These are phyloP conservation scores for Archips crataeganus DNA, from an alignment of 2,888 invertebrate genomes.

Conservation along the genomic window DNA sequence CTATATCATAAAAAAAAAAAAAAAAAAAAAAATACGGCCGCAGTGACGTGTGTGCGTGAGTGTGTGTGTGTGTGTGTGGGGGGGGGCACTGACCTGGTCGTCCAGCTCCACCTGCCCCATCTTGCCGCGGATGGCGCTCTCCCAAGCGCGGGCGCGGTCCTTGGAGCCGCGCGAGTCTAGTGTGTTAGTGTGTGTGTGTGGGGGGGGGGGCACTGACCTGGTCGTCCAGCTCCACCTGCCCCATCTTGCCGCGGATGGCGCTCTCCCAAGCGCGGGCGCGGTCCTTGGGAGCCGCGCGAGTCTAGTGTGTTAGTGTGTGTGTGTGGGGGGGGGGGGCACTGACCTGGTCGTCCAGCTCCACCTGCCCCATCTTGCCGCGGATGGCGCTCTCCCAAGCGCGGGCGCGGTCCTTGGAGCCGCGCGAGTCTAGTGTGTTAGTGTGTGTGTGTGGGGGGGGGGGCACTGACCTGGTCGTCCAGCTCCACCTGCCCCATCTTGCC, in stretches of 20 bases:
- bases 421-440: slow-evolving; percentile 87
- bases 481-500: slow-evolving; percentile 62
- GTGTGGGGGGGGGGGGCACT: background rate
- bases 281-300: slow-evolving; percentile 96
- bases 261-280: slow-evolving; percentile 97
- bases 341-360: background rate
- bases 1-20: too few species aligned
- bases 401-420: slow-evolving; percentile 98
- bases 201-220: background rate
- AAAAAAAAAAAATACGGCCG: too few species aligned
- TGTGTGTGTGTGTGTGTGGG: slow-evolving; percentile 76
- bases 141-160: slow-evolving; percentile 96
- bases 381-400: slow-evolving; percentile 96
- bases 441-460: too few species aligned
- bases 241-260: slow-evolving; percentile 88
- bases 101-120: slow-evolving; percentile 4
- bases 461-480: background rate
- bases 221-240: background rate
- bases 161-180: slow-evolving; percentile 98
- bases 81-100: background rate
- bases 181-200: too few species aligned
- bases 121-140: slow-evolving; percentile 92
- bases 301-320: slow-evolving; percentile 78
- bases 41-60: slow-evolving; percentile 97
- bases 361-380: slow-evolving; percentile 76